These are phyloP conservation scores for Dallia pectoralis DNA, from an alignment of 2,797 vertebrate genomes.

Conservation along the genomic window DNA sequence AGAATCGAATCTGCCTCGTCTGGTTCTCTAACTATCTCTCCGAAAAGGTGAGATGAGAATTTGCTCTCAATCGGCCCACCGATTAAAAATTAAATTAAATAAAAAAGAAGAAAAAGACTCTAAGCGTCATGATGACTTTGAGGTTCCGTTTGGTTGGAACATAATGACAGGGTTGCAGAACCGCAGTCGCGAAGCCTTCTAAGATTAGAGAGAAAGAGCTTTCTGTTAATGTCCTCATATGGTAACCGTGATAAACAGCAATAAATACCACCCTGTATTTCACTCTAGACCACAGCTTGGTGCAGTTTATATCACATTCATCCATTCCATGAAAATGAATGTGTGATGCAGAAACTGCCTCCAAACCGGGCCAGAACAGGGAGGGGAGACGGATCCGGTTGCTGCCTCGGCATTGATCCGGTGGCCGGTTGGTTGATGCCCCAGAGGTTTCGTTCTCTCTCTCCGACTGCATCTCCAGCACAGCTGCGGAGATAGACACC, in stretches of 20 bases:
- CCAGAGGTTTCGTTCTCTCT: constrained; percentile 7
- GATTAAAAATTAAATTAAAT: no score
- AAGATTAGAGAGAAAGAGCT: not conserved
- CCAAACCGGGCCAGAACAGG: not conserved
- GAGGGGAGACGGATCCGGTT: constrained; percentile 18
- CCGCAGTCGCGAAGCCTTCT: not conserved
- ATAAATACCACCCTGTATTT: not conserved
- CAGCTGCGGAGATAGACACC: not conserved
- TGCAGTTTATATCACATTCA: not conserved
- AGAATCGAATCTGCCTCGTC: no score
- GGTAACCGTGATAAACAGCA: not conserved
- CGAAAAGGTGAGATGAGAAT: no score
- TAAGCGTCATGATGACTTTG: not conserved
- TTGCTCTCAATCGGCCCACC: no score
- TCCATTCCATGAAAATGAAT: not conserved
- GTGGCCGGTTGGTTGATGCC: not conserved
- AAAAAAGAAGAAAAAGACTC: constrained; percentile 1
- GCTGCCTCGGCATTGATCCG: constrained; percentile 12
- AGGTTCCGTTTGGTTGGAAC: not conserved
- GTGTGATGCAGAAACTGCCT: not conserved
- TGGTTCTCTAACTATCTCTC: no score
- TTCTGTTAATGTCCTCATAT: not conserved
- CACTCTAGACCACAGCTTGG: not conserved
- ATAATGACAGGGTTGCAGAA: not conserved
- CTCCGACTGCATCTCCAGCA: not conserved